Base-by-base conservation (phyloP, 2,113 vertebrate genomes). In the Nycticebus coucang region DNA sequence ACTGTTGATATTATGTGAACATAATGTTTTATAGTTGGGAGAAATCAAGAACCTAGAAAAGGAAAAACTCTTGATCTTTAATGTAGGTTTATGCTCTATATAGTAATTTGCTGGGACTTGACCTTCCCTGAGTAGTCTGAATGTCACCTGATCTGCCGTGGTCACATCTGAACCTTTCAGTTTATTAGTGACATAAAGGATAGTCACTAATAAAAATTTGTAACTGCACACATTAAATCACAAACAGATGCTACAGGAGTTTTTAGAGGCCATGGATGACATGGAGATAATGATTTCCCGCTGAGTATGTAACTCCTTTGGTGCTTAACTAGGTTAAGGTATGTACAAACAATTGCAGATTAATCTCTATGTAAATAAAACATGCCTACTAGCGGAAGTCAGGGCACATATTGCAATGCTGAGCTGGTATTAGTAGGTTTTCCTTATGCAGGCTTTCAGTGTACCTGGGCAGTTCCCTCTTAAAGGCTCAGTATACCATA, bases 311-410 rank as follows among this genome's bases (percentile, higher is more conserved):
- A 78, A 94, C n/a, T 7, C 74, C 24, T 45, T 57, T 11, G 77
- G 55, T 85, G 85, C 78, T 77, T 87, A 86, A 94, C 45, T 50
- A 50, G 30, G 26, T 62, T 75, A 87, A 50, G 53, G 59, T 59
- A 64, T 22, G 35, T 45, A 87, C 60, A 78, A 33, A 85, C 17
- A 28, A 45, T 66, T 60, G 33, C 64, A 53, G 26, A 74, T 68
- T 80, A 92, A 91, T 35, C 83, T 82, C 35, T 22, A 4, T 57
- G 77, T 74, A 94, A 91, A 96, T 78, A 74, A 55, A 82, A 57
- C 53, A 62, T 24, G 12, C 26, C 41, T 72, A 37, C 64, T 77
- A 84, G 50, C 45, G 9, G n/a, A 66, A 72, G 33, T 89, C 21
- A 57, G 64, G 71, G 14, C 22, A 41, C 64, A 57, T 5, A 53